Evolutionary conservation across 1,140 invertebrate species (phyloP).

Genomic region (Chrysoperla carnea): DNA sequence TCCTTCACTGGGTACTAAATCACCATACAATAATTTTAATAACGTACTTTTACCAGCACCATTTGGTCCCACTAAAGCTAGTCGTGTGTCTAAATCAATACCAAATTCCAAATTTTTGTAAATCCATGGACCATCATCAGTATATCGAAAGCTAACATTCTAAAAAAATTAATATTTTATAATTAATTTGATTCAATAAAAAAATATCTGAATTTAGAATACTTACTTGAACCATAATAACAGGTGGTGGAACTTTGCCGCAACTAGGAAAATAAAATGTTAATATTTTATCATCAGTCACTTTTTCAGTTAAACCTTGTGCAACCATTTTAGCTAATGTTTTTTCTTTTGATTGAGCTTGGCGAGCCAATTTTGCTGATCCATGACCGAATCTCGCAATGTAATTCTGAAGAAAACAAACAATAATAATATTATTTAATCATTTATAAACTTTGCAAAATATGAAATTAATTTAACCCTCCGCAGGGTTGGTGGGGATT

Average conservation of each 20-base stretch:
- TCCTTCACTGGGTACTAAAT: conserved; percentile 84
- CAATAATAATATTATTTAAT: conserved; percentile 2
- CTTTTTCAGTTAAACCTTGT: conserved; percentile 89
- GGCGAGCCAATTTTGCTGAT: conserved; percentile 91
- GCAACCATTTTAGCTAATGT: conserved; percentile 98
- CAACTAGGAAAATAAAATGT: conserved; percentile 95
- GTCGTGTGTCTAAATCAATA: conserved; percentile 92
- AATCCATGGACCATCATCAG: conserved; percentile 72
- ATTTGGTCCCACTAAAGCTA: conserved; percentile 96
- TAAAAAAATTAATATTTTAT: conserved; percentile 17
- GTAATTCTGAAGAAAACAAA: conserved; percentile 57
- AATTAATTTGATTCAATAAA: no score
- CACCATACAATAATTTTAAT: conserved; percentile 87
- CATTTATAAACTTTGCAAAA: no score
- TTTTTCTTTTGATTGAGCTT: conserved; percentile 99
- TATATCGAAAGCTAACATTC: conserved; percentile 93
- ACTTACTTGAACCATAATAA: conserved; percentile 82
- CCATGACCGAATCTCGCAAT: conserved; percentile 99
- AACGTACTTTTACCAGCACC: conserved; percentile 97
- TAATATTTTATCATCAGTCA: conserved; percentile 73
- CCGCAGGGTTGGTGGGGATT: no score
- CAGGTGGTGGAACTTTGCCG: conserved; percentile 91
- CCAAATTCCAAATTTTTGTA: conserved; percentile 98
- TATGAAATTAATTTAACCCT: no score
- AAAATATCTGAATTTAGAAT: conserved; percentile 9